phyloP scores from a whole-genome alignment of 2,888 invertebrate species.

The Andrena bicolor region DNA sequence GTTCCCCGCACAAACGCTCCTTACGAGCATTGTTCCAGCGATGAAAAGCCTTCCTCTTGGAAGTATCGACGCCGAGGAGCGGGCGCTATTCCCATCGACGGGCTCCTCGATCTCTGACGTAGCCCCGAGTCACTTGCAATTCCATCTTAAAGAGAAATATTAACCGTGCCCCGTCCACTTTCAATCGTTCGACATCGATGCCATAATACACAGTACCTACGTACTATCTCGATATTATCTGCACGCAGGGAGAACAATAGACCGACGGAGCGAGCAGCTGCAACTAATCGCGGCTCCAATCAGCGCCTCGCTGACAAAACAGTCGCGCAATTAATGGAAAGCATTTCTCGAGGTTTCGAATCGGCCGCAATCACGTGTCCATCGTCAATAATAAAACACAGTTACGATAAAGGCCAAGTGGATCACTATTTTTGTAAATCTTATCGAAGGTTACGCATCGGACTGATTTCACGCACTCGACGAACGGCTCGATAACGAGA shows the following conservation, averaged over 20 bases:
- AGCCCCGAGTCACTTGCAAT: no score
- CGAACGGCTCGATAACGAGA: not conserved
- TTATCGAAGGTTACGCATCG: no score
- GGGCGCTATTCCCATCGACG: not conserved
- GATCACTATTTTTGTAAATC: no score
- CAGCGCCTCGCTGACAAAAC: no score
- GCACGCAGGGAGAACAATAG: not conserved
- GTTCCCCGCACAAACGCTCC: slow-evolving; percentile 28
- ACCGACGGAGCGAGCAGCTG: not conserved
- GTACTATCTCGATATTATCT: no score
- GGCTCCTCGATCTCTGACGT: not conserved
- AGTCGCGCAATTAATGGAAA: not conserved
- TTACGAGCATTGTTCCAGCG: slow-evolving; percentile 48
- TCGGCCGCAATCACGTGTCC: not conserved
- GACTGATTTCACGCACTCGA: no score
- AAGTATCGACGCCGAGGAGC: slow-evolving; percentile 5
- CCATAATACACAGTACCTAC: no score
- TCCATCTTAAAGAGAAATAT: no score
- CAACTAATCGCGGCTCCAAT: not conserved
- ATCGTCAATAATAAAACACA: not conserved
- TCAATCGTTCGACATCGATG: no score
- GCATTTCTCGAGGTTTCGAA: not conserved
- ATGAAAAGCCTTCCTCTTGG: slow-evolving; percentile 43
- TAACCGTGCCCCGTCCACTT: no score
- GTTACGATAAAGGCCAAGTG: not conserved